phyloP scores from a whole-genome alignment of 2,888 invertebrate species.

The Metalampra italica region DNA sequence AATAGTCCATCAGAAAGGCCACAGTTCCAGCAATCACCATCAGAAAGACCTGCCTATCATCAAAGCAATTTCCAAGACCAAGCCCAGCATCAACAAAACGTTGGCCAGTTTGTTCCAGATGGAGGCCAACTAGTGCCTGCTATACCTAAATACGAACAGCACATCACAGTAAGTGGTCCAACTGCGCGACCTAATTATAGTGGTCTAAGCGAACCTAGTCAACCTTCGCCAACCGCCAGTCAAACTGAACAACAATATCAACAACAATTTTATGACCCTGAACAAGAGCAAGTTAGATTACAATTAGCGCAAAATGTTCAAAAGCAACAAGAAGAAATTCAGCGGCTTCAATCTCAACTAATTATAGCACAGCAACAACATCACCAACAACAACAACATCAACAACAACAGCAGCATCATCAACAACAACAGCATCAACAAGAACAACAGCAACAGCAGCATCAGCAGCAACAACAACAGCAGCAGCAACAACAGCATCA shows the following conservation, averaged over 20 bases:
- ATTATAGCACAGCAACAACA: conserved; percentile 56
- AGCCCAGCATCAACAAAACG: conserved; percentile 62
- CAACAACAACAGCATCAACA: conserved; percentile 38
- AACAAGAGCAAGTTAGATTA: conserved; percentile 61
- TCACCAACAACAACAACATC: conserved; percentile 39
- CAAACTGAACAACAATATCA: conserved; percentile 19
- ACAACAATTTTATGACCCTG: conserved; percentile 45
- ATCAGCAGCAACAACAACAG: conserved; percentile 37
- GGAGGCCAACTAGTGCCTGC: conserved; percentile 87
- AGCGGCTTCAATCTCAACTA: conserved; percentile 64
- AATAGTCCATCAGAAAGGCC: conserved; percentile 53
- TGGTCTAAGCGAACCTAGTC: conserved; percentile 38
- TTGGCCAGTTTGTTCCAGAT: conserved; percentile 75
- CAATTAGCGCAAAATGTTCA: conserved; percentile 68
- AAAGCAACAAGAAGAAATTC: conserved; percentile 75
- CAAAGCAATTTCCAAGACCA: conserved; percentile 41
- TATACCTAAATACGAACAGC: conserved; percentile 89
- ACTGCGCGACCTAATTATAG: conserved; percentile 43
- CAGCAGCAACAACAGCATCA: conserved; percentile 41
- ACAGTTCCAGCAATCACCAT: conserved; percentile 27
- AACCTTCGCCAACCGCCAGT: conserved; percentile 28
- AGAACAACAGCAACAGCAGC: conserved; percentile 37
- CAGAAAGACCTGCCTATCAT: conserved; percentile 35
- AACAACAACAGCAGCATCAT: conserved; percentile 31
- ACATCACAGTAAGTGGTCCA: conserved; percentile 79